Evolutionary conservation across 2,888 invertebrate species (phyloP).

Genomic region (Volucella zonaria): DNA sequence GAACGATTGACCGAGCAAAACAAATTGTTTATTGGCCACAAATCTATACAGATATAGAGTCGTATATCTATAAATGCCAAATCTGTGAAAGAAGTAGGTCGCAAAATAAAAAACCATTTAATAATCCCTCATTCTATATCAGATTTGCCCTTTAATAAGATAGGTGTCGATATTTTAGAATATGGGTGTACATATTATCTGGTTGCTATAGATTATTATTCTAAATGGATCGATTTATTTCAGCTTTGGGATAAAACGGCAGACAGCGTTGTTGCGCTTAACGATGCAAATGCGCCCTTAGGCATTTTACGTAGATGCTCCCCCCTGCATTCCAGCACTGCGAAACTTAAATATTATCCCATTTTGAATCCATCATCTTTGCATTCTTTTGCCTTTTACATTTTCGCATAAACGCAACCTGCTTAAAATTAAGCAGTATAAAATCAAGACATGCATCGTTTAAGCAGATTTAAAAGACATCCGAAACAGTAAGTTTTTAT

Average conservation of each 20-base stretch:
- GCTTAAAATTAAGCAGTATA: too few species aligned
- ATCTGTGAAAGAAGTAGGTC: conserved; percentile 38
- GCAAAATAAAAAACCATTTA: conserved; percentile 35
- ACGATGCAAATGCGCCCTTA: too few species aligned
- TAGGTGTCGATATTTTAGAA: background rate
- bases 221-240: conserved; percentile 31
- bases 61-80: conserved; percentile 18
- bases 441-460: too few species aligned
- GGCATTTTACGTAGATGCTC: too few species aligned
- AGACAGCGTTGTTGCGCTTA: conserved; percentile 1
- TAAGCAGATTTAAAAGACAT: too few species aligned
- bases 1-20: conserved; percentile 44
- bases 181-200: too few species aligned
- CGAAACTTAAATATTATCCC: too few species aligned
- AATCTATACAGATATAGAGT: conserved; percentile 21
- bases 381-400: too few species aligned
- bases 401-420: too few species aligned
- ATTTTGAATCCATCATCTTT: too few species aligned
- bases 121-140: conserved; percentile 12
- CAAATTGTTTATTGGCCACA: conserved; percentile 19
- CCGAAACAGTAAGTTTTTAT: too few species aligned
- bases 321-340: too few species aligned
- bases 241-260: conserved; percentile 27
- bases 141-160: conserved; percentile 25
- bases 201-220: conserved; percentile 27